A percentile compares a stretch with the other conserved stretches of the same genome.
phyloP scores from a whole-genome alignment of 2,797 vertebrate species.

The Amniataba percoides region DNA sequence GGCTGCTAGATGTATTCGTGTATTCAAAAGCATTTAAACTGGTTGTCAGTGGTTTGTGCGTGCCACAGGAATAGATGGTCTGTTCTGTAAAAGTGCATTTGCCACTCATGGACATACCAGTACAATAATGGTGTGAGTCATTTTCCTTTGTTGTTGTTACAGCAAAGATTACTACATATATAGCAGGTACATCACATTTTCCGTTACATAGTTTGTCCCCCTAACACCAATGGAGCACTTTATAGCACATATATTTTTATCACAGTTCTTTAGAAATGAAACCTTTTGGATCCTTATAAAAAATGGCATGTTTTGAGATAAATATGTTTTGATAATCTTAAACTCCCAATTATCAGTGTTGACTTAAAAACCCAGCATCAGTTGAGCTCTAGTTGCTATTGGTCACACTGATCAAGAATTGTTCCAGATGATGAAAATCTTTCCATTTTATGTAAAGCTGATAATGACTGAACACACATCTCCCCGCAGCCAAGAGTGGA shows the following conservation, averaged over 20 bases:
- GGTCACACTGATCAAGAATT: background rate
- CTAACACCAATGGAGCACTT: no score
- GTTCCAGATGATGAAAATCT: background rate
- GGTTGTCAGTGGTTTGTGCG: background rate
- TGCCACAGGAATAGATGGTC: no score
- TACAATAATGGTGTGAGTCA: background rate
- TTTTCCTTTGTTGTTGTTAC: background rate
- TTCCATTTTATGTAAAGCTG: background rate
- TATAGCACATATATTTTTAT: background rate
- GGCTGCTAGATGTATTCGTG: no score
- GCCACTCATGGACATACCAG: background rate
- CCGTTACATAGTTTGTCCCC: no score
- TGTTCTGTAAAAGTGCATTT: background rate
- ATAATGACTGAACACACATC: background rate
- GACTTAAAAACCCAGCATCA: background rate
- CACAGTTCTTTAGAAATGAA: background rate
- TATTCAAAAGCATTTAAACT: background rate
- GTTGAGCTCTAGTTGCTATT: background rate
- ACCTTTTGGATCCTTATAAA: background rate
- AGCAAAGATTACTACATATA: background rate
- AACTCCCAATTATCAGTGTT: background rate
- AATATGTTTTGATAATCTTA: background rate
- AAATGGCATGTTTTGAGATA: background rate
- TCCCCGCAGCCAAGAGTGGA: background rate
- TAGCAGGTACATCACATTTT: background rate